These are phyloP conservation scores for Mormyrus hasselquistii DNA, from an alignment of 2,797 vertebrate genomes.

Conservation along the genomic window DNA sequence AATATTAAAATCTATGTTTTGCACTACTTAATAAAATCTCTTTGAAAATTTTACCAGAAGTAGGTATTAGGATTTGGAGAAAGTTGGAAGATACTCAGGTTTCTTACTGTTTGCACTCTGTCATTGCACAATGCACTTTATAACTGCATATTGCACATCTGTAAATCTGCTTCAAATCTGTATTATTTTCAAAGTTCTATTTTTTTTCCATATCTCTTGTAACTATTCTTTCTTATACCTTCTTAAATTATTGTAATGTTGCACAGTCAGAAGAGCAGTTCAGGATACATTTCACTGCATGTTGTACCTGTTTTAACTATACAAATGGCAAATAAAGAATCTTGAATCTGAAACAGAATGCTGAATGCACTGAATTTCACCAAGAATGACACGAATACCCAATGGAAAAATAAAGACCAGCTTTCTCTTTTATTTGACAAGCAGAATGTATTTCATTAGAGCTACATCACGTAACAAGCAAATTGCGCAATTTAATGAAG, in stretches of 20 bases:
- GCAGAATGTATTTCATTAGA: neutral
- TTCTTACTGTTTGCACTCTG: no score
- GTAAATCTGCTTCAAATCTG: no score
- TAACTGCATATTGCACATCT: no score
- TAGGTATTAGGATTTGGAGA: neutral
- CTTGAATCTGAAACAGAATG: neutral
- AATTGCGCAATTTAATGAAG: neutral
- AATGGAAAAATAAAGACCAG: neutral
- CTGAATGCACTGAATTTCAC: neutral
- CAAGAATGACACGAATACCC: neutral
- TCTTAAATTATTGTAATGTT: no score
- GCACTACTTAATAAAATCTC: constrained; percentile 1
- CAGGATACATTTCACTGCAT: no score
- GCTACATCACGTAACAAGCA: neutral
- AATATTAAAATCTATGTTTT: neutral
- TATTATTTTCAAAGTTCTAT: no score
- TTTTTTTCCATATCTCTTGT: no score
- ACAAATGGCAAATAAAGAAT: neutral
- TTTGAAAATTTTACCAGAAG: neutral
- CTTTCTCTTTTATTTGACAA: neutral
- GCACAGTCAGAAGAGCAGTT: no score
- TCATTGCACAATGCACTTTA: no score
- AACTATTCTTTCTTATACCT: no score
- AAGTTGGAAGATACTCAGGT: neutral
- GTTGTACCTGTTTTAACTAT: no score